A percentile compares a stretch with the other conserved stretches of the same genome.
Evolutionary conservation across 2,888 invertebrate genomes (phyloP).

Genomic region (Lepidocyrtoides sp.): DNA sequence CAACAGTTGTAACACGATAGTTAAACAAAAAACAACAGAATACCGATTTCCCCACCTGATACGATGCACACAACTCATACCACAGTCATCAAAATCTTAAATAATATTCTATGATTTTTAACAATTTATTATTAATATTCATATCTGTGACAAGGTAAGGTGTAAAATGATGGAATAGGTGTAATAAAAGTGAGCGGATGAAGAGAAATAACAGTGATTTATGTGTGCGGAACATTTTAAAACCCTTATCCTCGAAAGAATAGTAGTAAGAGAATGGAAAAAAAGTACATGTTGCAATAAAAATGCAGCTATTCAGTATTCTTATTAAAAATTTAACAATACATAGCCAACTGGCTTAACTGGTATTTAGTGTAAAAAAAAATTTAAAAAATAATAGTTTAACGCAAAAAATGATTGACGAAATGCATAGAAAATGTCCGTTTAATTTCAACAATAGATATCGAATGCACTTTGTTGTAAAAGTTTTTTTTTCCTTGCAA

Average conservation of each 20-base stretch:
- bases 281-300: slow-evolving; percentile 8
- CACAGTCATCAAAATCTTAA: no score
- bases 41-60: background rate
- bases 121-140: slow-evolving; percentile 49
- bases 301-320: slow-evolving; percentile 31
- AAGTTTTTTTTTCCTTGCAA: no score
- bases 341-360: background rate
- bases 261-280: no score
- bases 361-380: background rate
- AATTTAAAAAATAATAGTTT: background rate
- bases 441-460: no score
- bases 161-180: slow-evolving; percentile 34
- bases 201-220: slow-evolving; percentile 4
- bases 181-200: background rate
- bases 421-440: no score
- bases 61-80: background rate
- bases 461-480: no score
- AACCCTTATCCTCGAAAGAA: slow-evolving; percentile 27
- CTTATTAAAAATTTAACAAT: slow-evolving; percentile 26
- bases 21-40: background rate
- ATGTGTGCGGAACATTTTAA: slow-evolving; percentile 20
- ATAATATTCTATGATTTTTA: slow-evolving; percentile 19
- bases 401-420: background rate
- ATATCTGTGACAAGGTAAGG: slow-evolving; percentile 58
- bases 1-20: background rate